phyloP scores from a whole-genome alignment of 1,140 invertebrate genomes.

The Hirudo medicinalis region DNA sequence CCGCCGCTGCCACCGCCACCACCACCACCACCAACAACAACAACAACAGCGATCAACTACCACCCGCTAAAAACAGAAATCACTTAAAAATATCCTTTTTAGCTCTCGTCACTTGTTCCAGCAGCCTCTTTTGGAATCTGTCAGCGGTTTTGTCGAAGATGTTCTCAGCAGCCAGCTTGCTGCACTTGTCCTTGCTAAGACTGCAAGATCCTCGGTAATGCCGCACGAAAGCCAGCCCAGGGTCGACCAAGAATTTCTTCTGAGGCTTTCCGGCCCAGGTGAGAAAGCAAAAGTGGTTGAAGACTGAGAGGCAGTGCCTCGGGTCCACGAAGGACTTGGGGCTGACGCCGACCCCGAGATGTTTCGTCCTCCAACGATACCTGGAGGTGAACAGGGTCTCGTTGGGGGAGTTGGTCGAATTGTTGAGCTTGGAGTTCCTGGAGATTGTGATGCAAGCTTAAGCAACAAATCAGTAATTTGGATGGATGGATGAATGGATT shows the following conservation, averaged over 20 bases:
- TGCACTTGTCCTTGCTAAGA: neutral
- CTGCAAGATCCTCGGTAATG: neutral
- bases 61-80: too few relatives aligned
- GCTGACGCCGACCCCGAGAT: neutral
- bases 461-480: neutral
- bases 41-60: too few relatives aligned
- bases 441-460: neutral
- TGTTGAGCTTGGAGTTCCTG: conserved; percentile 2
- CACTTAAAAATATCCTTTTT: too few relatives aligned
- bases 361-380: neutral
- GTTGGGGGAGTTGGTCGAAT: neutral
- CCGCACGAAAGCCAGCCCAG: neutral
- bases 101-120: too few relatives aligned
- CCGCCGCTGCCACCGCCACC: too few relatives aligned
- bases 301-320: conserved; percentile 11
- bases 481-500: neutral
- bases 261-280: neutral
- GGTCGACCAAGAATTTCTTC: too few relatives aligned
- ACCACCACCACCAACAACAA: too few relatives aligned
- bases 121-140: too few relatives aligned
- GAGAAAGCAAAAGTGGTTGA: conserved; percentile 6
- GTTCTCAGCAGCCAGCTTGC: neutral
- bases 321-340: conserved; percentile 17
- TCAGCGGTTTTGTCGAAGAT: too few relatives aligned
- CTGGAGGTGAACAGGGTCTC: neutral